A percentile compares a stretch with the other conserved stretches of the same genome.
Evolutionary conservation across 2,888 invertebrate genomes (phyloP).

Genomic region (Dermolepida albohirtum): DNA sequence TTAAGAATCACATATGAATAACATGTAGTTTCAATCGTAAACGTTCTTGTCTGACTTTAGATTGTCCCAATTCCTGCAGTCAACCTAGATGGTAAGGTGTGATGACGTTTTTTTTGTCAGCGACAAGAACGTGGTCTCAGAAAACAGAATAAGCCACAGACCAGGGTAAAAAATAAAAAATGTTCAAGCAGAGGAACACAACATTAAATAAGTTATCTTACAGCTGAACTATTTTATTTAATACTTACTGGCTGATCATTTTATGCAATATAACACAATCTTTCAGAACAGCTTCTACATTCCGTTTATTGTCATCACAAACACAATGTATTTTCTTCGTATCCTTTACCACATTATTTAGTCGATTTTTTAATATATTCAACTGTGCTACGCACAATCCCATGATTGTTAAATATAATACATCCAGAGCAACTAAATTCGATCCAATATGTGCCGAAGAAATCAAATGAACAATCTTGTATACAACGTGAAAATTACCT

Average conservation of each 20-base stretch:
- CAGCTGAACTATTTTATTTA: too few relatives aligned
- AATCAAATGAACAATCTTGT: neutral
- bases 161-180: too few relatives aligned
- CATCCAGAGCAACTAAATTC: slow-evolving; percentile 28
- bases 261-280: neutral
- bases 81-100: too few relatives aligned
- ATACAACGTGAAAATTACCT: slow-evolving; percentile 2
- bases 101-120: too few relatives aligned
- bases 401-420: slow-evolving; percentile 24
- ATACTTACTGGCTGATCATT: neutral
- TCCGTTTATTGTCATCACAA: neutral
- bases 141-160: too few relatives aligned
- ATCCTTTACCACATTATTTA: neutral
- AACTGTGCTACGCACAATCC: slow-evolving; percentile 22
- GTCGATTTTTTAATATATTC: slow-evolving; percentile 11
- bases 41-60: too few relatives aligned
- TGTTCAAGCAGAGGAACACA: too few relatives aligned
- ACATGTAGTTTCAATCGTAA: too few relatives aligned
- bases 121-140: too few relatives aligned
- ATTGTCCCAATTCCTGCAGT: too few relatives aligned
- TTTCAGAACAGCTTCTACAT: neutral
- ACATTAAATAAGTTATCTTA: too few relatives aligned
- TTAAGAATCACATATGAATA: too few relatives aligned
- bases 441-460: slow-evolving; percentile 3
- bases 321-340: neutral